phyloP scores from a whole-genome alignment of 2,888 invertebrate species.

The Folsomia manolachei region DNA sequence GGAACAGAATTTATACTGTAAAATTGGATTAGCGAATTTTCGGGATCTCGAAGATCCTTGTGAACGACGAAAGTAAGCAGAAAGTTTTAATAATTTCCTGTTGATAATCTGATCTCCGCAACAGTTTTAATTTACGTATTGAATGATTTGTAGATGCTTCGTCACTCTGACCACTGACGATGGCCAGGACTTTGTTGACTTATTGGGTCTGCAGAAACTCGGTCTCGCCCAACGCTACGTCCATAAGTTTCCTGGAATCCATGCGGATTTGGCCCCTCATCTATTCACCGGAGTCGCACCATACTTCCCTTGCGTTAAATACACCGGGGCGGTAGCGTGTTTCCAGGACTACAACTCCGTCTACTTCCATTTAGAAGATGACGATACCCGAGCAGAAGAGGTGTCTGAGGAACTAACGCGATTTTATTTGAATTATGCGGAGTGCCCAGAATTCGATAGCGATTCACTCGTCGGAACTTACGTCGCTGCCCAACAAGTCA shows the following conservation, averaged over 20 bases:
- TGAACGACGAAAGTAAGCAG: background rate
- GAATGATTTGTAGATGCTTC: background rate
- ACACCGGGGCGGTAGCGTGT: background rate
- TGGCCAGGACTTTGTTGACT: background rate
- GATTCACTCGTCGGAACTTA: background rate
- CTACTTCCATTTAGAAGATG: background rate
- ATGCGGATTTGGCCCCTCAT: background rate
- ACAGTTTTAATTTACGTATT: too few species aligned
- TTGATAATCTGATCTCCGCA: too few species aligned
- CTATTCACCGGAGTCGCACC: background rate
- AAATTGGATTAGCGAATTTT: background rate
- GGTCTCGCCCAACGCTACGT: background rate
- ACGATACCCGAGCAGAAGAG: slow-evolving; percentile 1
- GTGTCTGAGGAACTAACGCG: slow-evolving; percentile 1
- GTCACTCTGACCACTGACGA: background rate
- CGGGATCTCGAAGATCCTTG: background rate
- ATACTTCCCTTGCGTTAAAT: background rate
- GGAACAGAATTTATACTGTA: background rate
- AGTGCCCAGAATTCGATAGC: background rate
- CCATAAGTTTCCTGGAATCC: background rate
- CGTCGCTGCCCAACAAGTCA: background rate
- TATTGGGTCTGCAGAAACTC: background rate
- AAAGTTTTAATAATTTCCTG: too few species aligned
- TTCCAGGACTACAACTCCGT: background rate
- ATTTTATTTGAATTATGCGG: background rate